These are phyloP conservation scores for Cyprinodon variegatus DNA, from an alignment of 2,113 vertebrate species.

Conservation along the genomic window DNA sequence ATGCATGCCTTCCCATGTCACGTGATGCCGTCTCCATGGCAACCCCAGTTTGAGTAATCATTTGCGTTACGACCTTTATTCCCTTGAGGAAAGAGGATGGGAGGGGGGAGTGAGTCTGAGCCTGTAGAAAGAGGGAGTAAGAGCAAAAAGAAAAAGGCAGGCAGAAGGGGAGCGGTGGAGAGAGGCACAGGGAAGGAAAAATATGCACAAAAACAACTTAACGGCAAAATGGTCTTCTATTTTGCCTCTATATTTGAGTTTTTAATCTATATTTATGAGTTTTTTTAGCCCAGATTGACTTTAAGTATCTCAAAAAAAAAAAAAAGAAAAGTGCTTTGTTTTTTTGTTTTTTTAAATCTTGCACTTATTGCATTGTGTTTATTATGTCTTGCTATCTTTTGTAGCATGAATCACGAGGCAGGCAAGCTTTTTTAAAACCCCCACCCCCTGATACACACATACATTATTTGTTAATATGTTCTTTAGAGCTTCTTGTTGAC, in stretches of 20 bases:
- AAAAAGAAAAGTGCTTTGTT: too few relatives aligned
- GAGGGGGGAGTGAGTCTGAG: constrained; percentile 80
- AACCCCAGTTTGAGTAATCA: constrained; percentile 95
- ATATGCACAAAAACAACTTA: constrained; percentile 59
- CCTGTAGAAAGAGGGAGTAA: constrained; percentile 75
- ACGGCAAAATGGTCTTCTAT: constrained; percentile 42
- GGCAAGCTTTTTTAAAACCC: constrained; percentile 55
- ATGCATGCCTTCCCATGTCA: constrained; percentile 90
- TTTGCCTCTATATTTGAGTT: constrained; percentile 34
- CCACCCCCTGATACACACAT: not conserved
- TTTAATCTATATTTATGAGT: constrained; percentile 14
- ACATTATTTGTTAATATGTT: not conserved
- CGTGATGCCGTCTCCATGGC: constrained; percentile 89
- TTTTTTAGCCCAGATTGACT: not conserved
- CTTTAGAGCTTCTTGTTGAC: too few relatives aligned
- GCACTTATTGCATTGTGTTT: constrained; percentile 46
- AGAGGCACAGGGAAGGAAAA: constrained; percentile 66
- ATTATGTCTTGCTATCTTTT: constrained; percentile 34
- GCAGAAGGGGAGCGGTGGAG: constrained; percentile 69
- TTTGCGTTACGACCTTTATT: constrained; percentile 96
- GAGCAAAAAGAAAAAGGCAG: constrained; percentile 73
- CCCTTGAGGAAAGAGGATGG: constrained; percentile 87
- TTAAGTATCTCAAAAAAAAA: constrained; percentile 15
- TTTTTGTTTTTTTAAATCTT: constrained; percentile 33
- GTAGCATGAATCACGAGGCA: constrained; percentile 46